A percentile compares a stretch with the other conserved stretches of the same genome.
These are phyloP conservation scores for Sialis fuliginosa DNA, from an alignment of 2,888 invertebrate species.

Conservation along the genomic window DNA sequence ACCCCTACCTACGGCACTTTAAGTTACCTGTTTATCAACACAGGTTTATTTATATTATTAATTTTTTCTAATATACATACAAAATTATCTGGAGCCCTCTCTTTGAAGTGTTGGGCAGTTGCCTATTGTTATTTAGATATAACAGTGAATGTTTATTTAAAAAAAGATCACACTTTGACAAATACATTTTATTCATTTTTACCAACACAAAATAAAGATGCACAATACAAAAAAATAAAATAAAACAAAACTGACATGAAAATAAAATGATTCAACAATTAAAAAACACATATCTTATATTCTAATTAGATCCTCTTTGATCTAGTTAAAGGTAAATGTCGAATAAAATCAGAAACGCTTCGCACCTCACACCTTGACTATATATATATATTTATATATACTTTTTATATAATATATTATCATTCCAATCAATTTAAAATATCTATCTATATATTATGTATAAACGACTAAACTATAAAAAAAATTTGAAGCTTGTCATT, in stretches of 20 bases:
- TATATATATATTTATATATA: background rate
- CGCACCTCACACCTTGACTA: conserved; percentile 1
- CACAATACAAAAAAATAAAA: conserved; percentile 6
- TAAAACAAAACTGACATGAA: conserved; percentile 3
- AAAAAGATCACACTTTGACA: conserved; percentile 1
- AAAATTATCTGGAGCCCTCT: too few relatives aligned
- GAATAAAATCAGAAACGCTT: conserved; percentile 5
- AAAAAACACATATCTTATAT: conserved; percentile 4
- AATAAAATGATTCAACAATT: conserved; percentile 5
- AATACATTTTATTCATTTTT: conserved; percentile 7
- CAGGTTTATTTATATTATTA: too few relatives aligned
- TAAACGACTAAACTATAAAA: conserved; percentile 1
- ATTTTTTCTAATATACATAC: too few relatives aligned
- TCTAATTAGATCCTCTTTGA: background rate
- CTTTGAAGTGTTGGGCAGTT: too few relatives aligned
- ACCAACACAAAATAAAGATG: conserved; percentile 7
- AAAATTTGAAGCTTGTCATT: background rate
- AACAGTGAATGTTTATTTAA: too few relatives aligned
- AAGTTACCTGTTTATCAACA: too few relatives aligned
- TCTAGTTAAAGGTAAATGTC: background rate
- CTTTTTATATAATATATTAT: too few relatives aligned
- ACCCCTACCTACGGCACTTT: too few relatives aligned
- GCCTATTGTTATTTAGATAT: too few relatives aligned
- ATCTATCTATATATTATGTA: conserved; percentile 1
- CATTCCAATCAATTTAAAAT: background rate